These are phyloP conservation scores for Ciona savignyi DNA, from an alignment of 23 tunicate genomes.

Conservation along the genomic window DNA sequence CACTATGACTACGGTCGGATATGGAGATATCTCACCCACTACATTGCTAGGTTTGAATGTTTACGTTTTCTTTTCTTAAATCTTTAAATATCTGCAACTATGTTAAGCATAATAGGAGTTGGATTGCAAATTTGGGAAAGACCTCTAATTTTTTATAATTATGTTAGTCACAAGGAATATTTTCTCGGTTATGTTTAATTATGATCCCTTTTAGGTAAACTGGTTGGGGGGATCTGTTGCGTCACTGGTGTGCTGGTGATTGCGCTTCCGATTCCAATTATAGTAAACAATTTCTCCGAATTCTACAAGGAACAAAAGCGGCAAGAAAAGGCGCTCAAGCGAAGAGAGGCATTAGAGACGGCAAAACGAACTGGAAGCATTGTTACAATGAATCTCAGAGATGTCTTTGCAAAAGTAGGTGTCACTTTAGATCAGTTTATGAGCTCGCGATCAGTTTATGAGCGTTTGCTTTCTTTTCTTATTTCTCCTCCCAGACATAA, in stretches of 20 bases:
- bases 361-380: slow-evolving; percentile 75
- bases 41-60: slow-evolving; percentile 49
- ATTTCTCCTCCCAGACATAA: too few species aligned
- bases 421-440: too few species aligned
- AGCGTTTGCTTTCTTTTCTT: too few species aligned
- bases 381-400: slow-evolving; percentile 44
- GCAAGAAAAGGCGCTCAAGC: slow-evolving; percentile 88
- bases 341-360: slow-evolving; percentile 82
- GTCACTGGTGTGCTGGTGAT: slow-evolving; percentile 95
- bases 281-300: slow-evolving; percentile 97
- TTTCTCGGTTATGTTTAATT: too few species aligned
- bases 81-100: too few species aligned
- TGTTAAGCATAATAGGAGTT: too few species aligned
- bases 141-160: too few species aligned
- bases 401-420: slow-evolving; percentile 36
- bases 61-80: neutral
- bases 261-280: slow-evolving; percentile 98
- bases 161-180: too few species aligned
- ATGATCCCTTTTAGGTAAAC: slow-evolving; percentile 32
- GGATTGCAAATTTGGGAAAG: too few species aligned
- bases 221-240: slow-evolving; percentile 92
- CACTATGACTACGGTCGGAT: slow-evolving; percentile 99
- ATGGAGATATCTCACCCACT: slow-evolving; percentile 90
- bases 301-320: slow-evolving; percentile 91
- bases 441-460: too few species aligned